Base-by-base conservation (phyloP, 2,797 vertebrate genomes). In the Diplodus sargus region DNA sequence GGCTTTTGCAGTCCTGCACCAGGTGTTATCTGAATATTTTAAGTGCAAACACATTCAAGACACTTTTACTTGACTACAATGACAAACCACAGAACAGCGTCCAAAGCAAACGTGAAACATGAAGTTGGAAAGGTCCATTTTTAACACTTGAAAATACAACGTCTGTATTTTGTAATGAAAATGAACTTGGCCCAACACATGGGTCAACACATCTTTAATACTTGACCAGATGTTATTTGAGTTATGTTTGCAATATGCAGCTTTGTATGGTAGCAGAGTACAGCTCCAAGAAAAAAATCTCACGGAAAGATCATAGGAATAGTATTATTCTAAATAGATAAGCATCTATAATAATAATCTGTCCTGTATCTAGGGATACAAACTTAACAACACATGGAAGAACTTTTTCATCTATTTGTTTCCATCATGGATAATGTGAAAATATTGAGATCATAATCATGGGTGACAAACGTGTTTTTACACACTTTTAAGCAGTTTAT, bases 1-100 rank as follows among this genome's bases (percentile, higher is more conserved):
- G 53, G 18, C 53, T 66, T 76, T 80, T 82, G 53, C 28, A 22
- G 23, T 85, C 43, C 67, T 67, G 49, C 45, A 69, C 57, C 75
- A 86, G 88, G 86, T 90, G 88, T 89, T 90, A 83, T 81, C 79
- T 83, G 67, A 83, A 87, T 86, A 88, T 89, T 87, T 85, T 47
- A 84, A 69, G 70, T 48, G 70, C 49, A 74, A 77, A 64, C 70
- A 74, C 30, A 82, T 69, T 81, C 25, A 12, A 70, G 43, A 70
- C 13, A 9, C 6, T 1, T 78, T 87, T 74, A 74, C 42, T 59
- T 45, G 39, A 79, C 43, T 64, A 72, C 47, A 78, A 71, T 82
- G 47, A 75, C 47, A 69, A 78, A 68, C 60, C 39, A 60, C 30
- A 59, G 16, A 68, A 25, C 34, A 54, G 20, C 76, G 49, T 67